Evolutionary conservation across 2,888 invertebrate species (phyloP), one percentile per base, ranked within the genome.

Genomic region (Cartodere bifasciata): DNA sequence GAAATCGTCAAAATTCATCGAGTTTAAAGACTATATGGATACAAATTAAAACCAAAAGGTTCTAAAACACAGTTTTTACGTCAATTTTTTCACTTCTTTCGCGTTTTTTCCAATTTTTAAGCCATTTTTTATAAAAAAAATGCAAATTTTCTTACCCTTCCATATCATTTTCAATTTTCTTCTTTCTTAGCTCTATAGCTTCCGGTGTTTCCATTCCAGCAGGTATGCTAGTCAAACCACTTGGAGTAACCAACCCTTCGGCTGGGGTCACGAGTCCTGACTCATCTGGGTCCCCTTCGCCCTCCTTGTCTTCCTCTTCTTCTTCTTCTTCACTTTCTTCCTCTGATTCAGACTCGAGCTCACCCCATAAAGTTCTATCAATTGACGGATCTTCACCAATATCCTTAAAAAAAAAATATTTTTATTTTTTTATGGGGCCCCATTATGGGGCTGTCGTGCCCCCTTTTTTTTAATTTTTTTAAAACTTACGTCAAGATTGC

Each of bases 191-290:
- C 58, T 99, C 98, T 50, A 99, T 98, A 44, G 91, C 88, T 56
- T 98, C 97, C 0, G 98, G 98, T 0, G 98, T 98, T 65, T 98
- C 97, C 65, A 97, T 75, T 35, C 95, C 95, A 27, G 90, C 83
- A 9, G 94, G 91, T 32, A 94, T 84, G 39, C 76, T 77, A 21
- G 85, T 81, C 44, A 91, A 74, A 20, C 95, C 94, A 42, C 91
- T 87, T 1, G 94, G 94, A n/a, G 94, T 95, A 11, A 86, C 84
- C 27, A 94, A 65, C 2, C 90, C 90, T 62, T 88, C 91, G 14
- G 87, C 88, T 2, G 94, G 94, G 2, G 94, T 95, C 1, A 88
- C 83, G 39, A 90, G 65, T 4, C 94, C 94, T 21, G 81, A 80
- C 30, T 81, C 76, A 48, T 84, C 86, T 16, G 67, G 63, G 14